Base-by-base conservation (phyloP, 2,797 vertebrate genomes). In the Enteromius trimaculatus region DNA sequence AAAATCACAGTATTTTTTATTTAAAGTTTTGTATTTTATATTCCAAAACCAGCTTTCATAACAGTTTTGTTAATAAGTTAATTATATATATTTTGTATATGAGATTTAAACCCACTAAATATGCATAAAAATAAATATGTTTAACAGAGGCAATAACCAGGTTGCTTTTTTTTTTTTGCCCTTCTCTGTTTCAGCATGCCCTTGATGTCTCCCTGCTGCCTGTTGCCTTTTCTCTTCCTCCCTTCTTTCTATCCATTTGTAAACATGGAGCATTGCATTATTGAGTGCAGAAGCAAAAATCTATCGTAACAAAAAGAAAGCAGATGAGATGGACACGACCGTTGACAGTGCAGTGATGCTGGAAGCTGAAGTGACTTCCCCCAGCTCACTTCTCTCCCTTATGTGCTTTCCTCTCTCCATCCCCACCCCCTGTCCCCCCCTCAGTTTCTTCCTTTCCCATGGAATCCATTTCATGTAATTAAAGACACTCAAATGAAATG, bases 401-500 rank as follows among this genome's bases (percentile, higher is more conserved):
- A 77, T 82, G 49, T 68, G 75, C 87, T 84, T 81, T 83, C 77
- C 53, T 65, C 82, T 81, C 71, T 70, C 84, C 80, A 65, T 77
- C 84, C 69, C 83, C 72, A 74, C 68, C 49, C 91, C 87, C 87
- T 89, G 84, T 65, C 84, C 51, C 55, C 91, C 92, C 58, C 80
- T 58, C 88, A 86, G 87, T 92, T 92, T 88, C 90, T 92, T 90
- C 90, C 89, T 92, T 92, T 92, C 92, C 92, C 89, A 90, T 92
- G 92, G 93, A 94, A 94, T 97, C 96, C 96, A 97, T 97, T 98
- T 96, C 96, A 94, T 94, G 92, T 97, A 97, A 98, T 98, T 97
- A 98, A 97, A 98, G 95, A 96, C 94, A 93, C 95, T 91, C 93
- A 93, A 96, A 97, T 97, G 95, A 98, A 98, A 97, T 97, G 96